Evolutionary conservation across 2,888 invertebrate species (phyloP), one percentile per base, ranked within the genome.

Genomic region (Pediacus dermestoides): DNA sequence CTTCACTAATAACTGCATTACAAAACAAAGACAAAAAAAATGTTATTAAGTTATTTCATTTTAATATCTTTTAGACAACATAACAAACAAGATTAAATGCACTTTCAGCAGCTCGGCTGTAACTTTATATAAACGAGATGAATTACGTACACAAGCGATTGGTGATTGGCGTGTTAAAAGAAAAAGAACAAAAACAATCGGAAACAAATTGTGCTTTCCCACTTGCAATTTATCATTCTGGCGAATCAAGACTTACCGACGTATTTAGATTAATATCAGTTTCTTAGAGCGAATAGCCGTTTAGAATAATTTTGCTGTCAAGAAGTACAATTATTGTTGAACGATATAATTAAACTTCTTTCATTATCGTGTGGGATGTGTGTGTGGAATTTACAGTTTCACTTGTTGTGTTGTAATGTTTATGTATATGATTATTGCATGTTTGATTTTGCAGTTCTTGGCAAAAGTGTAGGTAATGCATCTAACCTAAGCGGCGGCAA

Each of bases 291-390:
- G 37, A 42, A 38, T 44, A 35, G 39, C 41, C 26, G 32, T 32
- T 37, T 32, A 33, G 22, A 44, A 48, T 52, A 51, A 53, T 49
- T 49, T 48, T 44, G 37, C 44, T 52, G 53, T 54, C 54, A 53
- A 42, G 49, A 40, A 28, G 36, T 36, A 38, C 49, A 51, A 54
- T 55, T 52, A 54, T 42, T 34, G 42, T 40, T 44, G 40, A 43
- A 54, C 50, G 50, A 52, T 53, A 55, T 53, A 53, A 55, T 55
- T 55, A 55, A 42, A 44, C 30, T 37, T 30, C 34, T 36, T 31
- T 31, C 28, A 34, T 35, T 38, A 34, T 37, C 31, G 38, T 39
- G 44, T 44, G 44, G 44, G 44, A 44, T 18, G 44, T n/a, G n/a
- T n/a, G n/a, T n/a, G n/a, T n/a, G n/a, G n/a, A n/a, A n/a, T n/a